Evolutionary conservation across 2,888 invertebrate species (phyloP), one percentile per base, ranked within the genome.

Genomic region (Caradrina kadenii): DNA sequence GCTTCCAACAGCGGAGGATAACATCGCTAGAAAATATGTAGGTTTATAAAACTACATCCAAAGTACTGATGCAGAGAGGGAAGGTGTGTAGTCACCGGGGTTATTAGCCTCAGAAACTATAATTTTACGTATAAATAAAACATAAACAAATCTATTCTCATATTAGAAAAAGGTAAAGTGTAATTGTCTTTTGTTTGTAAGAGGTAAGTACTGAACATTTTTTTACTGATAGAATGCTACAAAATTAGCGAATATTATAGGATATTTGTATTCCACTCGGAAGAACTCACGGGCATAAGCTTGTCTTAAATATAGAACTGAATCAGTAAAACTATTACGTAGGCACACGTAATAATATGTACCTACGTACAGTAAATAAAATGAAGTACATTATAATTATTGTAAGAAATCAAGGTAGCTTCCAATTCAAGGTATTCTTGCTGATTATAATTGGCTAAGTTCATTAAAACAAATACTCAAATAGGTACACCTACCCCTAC

Each of bases 11-110:
- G 65, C 61, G 21, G 73, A 55, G 53, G 22, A 69, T 74, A 80
- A 81, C 65, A 81, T 58, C 54, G 35, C 64, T 64, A 62, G 79
- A 70, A 73, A 73, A 73, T 69, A 21, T 77, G 64, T 63, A 68
- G 73, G 54, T 75, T 80, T 69, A 13, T 69, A 60, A 69, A 80
- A 76, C 60, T 63, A 65, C 59, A 52, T 31, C 48, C 52, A 17
- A 45, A 45, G 15, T 39, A 39, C 39, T 11, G 15, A 39, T 49
- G 49, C 13, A 49, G n/a, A 22, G 48, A 54, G 48, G 7, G 50
- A 26, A 26, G 26, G n/a, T 35, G 56, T 31, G 19, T 42, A 63
- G 15, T 52, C 8, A 48, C 35, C 17, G 19, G 21, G 19, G 39
- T 52, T 56, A 56, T 53, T 62, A 62, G 22, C 22, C 42, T 15